Evolutionary conservation across 2,888 invertebrate genomes (phyloP).

Genomic region (Drosophila trichaetosa): DNA sequence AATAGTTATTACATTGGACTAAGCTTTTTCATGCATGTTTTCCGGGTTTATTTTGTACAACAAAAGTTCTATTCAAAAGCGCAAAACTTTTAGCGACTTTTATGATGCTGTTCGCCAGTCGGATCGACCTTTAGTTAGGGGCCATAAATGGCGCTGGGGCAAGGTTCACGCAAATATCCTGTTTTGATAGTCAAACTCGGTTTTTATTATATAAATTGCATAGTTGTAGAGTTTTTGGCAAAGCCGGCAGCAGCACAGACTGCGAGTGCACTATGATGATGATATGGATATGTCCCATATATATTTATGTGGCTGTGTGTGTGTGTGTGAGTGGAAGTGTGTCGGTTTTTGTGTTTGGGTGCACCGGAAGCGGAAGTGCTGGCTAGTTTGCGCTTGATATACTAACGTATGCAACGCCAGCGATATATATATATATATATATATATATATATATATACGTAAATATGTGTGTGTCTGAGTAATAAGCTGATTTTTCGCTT

Average conservation of each 20-base stretch:
- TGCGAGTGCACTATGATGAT: constrained; percentile 40
- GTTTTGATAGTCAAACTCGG: constrained; percentile 68
- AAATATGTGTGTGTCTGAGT: constrained; percentile 19
- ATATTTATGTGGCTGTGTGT: constrained; percentile 5
- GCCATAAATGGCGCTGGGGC: constrained; percentile 6
- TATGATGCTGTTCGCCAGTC: constrained; percentile 44
- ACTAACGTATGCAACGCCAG: constrained; percentile 41
- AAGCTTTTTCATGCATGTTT: constrained; percentile 55
- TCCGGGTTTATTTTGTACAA: constrained; percentile 39
- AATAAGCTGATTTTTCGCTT: constrained; percentile 77
- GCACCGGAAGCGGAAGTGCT: constrained; percentile 82
- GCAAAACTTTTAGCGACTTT: constrained; percentile 65
- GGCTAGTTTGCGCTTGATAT: constrained; percentile 82
- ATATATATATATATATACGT: neutral
- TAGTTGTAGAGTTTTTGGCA: constrained; percentile 54
- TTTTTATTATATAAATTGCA: constrained; percentile 75
- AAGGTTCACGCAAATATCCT: constrained; percentile 66
- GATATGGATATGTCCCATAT: constrained; percentile 36
- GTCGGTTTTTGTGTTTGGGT: constrained; percentile 50
- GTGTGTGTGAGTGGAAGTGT: constrained; percentile 20
- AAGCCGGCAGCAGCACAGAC: constrained; percentile 72
- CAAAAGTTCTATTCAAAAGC: constrained; percentile 59
- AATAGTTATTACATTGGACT: constrained; percentile 64
- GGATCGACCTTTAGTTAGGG: constrained; percentile 10
- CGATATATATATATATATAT: constrained; percentile 3